These are phyloP conservation scores for Spheniscus humboldti DNA, from an alignment of 2,797 vertebrate species.

Conservation along the genomic window DNA sequence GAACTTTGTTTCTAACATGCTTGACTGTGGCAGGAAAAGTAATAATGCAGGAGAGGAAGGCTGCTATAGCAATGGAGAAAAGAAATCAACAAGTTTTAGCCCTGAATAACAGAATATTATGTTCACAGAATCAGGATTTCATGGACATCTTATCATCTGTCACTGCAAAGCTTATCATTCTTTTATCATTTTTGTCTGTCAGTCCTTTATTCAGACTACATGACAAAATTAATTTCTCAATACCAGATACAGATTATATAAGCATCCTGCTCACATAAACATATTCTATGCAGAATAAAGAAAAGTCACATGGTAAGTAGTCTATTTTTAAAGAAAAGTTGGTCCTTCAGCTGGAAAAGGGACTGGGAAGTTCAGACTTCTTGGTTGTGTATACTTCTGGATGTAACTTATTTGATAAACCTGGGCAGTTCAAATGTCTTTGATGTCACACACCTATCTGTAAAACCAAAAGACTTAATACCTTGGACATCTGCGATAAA, in stretches of 20 bases:
- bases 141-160: neutral
- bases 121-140: neutral
- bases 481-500: neutral
- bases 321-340: neutral
- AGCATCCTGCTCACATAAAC: neutral
- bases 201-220: neutral
- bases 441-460: neutral
- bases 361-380: neutral
- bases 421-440: neutral
- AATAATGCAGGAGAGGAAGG: neutral
- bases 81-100: neutral
- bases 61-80: neutral
- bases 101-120: neutral
- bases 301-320: neutral
- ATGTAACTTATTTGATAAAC: neutral
- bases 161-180: neutral
- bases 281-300: neutral
- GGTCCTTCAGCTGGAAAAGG: neutral
- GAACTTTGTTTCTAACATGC: neutral
- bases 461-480: neutral
- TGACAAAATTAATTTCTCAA: neutral
- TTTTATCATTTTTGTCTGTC: neutral
- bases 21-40: neutral
- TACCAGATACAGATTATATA: neutral
- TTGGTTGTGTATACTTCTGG: neutral